Conservation (phyloP, 2,797 vertebrate genomes). For the Morelia viridis region DNA sequence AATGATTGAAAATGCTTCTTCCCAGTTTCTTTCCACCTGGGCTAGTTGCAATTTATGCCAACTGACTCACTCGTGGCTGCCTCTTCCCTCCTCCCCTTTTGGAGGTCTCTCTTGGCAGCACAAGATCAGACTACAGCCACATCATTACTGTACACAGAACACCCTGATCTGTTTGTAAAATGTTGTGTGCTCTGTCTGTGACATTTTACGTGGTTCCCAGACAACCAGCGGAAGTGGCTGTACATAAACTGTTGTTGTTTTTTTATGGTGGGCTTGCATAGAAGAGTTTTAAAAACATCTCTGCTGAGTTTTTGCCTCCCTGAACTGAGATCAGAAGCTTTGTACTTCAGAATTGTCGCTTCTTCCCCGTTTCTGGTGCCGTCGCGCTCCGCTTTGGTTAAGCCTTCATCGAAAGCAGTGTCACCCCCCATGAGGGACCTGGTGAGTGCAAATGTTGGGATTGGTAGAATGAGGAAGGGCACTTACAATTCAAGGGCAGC, state of each 20-base stretch:
- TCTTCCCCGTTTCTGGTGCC: neutral
- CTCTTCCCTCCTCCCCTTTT: no score
- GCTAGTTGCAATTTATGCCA: no score
- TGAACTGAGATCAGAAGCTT: neutral
- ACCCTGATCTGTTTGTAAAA: no score
- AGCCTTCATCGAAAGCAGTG: slow-evolving; percentile 22
- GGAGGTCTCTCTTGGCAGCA: no score
- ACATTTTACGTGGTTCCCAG: neutral
- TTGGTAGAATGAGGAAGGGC: neutral
- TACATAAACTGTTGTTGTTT: neutral
- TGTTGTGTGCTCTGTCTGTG: no score
- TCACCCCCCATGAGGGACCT: neutral
- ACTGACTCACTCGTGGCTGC: no score
- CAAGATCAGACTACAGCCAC: no score
- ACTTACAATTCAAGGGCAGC: slow-evolving; percentile 3
- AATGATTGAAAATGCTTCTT: no score
- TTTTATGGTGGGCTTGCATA: neutral
- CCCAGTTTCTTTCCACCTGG: no score
- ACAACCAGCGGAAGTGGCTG: neutral
- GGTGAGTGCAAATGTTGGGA: neutral
- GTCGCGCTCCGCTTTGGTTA: neutral
- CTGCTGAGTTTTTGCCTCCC: neutral
- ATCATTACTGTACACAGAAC: no score
- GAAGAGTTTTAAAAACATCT: neutral
- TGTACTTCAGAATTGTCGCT: neutral